phyloP scores from a whole-genome alignment of 2,113 vertebrate genomes.

The Clarias batrachus region DNA sequence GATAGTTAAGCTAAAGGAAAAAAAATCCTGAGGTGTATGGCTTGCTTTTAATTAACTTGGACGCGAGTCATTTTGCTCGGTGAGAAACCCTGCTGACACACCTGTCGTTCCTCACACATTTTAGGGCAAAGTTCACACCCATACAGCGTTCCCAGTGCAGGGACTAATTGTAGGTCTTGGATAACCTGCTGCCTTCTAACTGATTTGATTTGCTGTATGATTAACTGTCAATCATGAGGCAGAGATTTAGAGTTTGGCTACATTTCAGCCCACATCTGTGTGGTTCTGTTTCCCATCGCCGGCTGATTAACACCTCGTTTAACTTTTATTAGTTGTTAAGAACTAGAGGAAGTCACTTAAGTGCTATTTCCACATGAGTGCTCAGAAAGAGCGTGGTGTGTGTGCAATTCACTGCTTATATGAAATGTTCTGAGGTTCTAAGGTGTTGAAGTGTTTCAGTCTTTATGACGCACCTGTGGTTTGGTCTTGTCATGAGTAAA shows the following conservation, averaged over 20 bases:
- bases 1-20: background rate
- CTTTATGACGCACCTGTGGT: constrained; percentile 25
- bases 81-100: background rate
- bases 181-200: background rate
- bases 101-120: background rate
- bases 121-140: background rate
- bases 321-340: constrained; percentile 38
- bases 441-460: background rate
- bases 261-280: constrained; percentile 11
- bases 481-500: background rate
- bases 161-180: background rate
- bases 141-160: background rate
- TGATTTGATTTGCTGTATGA: constrained; percentile 5
- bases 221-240: background rate
- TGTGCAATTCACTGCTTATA: constrained; percentile 3
- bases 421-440: background rate
- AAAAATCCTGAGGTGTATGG: background rate
- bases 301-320: constrained; percentile 42
- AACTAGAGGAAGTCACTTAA: constrained; percentile 11
- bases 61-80: background rate
- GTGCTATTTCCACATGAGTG: constrained; percentile 4
- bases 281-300: constrained; percentile 1
- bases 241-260: background rate
- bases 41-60: background rate
- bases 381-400: background rate